phyloP scores from a whole-genome alignment of 2,113 vertebrate species.

The Stercorarius parasiticus region DNA sequence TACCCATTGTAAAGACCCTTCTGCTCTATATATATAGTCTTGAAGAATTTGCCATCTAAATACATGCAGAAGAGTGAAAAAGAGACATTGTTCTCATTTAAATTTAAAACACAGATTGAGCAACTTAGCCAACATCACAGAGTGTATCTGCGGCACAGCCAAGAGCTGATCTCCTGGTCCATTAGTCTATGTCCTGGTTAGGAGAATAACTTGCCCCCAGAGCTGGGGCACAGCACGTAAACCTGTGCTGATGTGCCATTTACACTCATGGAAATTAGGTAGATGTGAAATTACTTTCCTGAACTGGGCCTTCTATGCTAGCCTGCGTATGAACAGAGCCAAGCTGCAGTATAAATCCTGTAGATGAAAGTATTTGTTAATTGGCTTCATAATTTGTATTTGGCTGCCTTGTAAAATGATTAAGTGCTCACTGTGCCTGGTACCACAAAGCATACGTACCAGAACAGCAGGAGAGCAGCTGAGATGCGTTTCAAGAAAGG shows the following conservation, averaged over 20 bases:
- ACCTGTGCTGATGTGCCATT: neutral
- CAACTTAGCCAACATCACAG: neutral
- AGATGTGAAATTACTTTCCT: neutral
- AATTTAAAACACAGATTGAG: neutral
- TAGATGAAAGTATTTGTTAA: conserved; percentile 30
- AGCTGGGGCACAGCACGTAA: neutral
- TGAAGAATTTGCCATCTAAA: neutral
- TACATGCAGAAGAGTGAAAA: neutral
- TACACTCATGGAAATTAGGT: neutral
- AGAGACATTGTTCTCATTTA: neutral
- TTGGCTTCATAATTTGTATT: conserved; percentile 25
- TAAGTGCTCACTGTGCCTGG: conserved; percentile 20
- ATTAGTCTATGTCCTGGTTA: neutral
- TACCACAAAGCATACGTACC: neutral
- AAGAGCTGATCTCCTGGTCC: neutral
- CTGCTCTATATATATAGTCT: neutral
- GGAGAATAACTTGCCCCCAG: neutral
- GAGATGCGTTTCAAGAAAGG: neutral
- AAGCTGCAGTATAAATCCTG: conserved; percentile 11
- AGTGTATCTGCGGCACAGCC: neutral
- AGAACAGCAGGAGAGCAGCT: neutral
- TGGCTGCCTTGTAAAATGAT: conserved; percentile 15
- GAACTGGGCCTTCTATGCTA: neutral
- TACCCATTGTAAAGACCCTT: neutral
- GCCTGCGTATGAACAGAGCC: neutral